Base-by-base conservation (phyloP, 1,140 invertebrate species). In the Vollenhovia emeryi region DNA sequence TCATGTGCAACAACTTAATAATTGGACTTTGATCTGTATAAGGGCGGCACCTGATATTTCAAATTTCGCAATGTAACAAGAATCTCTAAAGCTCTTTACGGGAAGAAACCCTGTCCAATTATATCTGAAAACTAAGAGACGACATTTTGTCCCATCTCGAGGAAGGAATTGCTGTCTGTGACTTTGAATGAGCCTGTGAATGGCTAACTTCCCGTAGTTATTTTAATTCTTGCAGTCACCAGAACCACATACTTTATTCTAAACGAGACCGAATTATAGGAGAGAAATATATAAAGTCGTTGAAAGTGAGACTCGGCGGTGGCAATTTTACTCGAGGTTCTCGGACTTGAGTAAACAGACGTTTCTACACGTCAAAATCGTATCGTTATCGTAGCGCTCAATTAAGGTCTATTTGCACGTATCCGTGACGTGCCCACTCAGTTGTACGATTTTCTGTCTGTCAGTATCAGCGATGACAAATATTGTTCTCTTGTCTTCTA, bases 311-410 rank as follows among this genome's bases (percentile, higher is more conserved):
- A 66, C 30, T 40, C 50, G 15, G 24, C 13, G 55, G 8, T 36
- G 27, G 33, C 13, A 78, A 78, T 66, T 78, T 79, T 79, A 33
- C 7, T 78, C 40, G 1, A 15, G n/a, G 21, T 33, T 33, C n/a
- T 64, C 11, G 18, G 15, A 36, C 4, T 66, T 18, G 33, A 13
- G 9, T 40, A 30, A 52, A 21, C 7, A 52, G 15, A 43, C 11
- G 3, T 69, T 66, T 50, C 13, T 52, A 3, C 21, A 4, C n/a
- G 11, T 66, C 27, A 79, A 66, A 52, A 50, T 66, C 11, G 6
- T 9, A 21, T 11, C n/a, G 18, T 27, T 7, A 3, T 55, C 15
- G 57, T 62, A n/a, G 33, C 8, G 45, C 45, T 68, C 13, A 69
- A 55, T 80, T 30, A 55, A 69, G 33, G 24, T 52, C n/a, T n/a